Evolutionary conservation across 1,140 invertebrate genomes (phyloP).

Genomic region (Pseudobourletiella spinata): DNA sequence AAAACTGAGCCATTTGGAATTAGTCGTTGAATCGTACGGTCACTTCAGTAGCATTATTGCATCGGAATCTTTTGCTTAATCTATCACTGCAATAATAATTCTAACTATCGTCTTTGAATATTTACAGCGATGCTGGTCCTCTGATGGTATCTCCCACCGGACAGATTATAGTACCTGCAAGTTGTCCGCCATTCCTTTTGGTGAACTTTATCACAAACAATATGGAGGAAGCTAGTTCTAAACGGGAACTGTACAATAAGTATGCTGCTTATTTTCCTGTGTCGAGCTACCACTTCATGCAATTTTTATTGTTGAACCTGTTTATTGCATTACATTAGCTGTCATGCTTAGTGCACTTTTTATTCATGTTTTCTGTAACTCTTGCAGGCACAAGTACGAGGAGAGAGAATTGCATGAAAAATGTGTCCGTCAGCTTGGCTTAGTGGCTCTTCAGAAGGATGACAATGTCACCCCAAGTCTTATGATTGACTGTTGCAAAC

Average conservation of each 20-base stretch:
- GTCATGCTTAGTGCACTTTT: background rate
- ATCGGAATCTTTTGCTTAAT: no score
- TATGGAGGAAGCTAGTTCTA: slow-evolving; percentile 59
- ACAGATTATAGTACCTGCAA: slow-evolving; percentile 81
- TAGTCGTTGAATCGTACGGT: slow-evolving; percentile 82
- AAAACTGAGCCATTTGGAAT: slow-evolving; percentile 60
- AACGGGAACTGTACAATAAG: slow-evolving; percentile 63
- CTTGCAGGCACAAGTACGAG: slow-evolving; percentile 62
- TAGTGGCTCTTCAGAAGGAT: slow-evolving; percentile 68
- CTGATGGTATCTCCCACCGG: slow-evolving; percentile 87
- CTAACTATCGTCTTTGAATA: no score
- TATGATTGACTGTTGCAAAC: slow-evolving; percentile 74
- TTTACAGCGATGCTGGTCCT: slow-evolving; percentile 68
- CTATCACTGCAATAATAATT: no score
- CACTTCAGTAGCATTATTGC: no score
- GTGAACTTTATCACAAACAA: slow-evolving; percentile 73
- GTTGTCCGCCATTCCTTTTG: slow-evolving; percentile 72
- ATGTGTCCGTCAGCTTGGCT: slow-evolving; percentile 55
- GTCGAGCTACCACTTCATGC: no score
- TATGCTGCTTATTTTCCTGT: slow-evolving; percentile 44
- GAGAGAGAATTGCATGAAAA: slow-evolving; percentile 59
- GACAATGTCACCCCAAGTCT: slow-evolving; percentile 78
- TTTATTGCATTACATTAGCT: background rate
- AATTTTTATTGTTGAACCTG: no score
- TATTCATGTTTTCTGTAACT: slow-evolving; percentile 9